Conservation (phyloP, 2,888 invertebrate genomes). For the Catocala sponsa region DNA sequence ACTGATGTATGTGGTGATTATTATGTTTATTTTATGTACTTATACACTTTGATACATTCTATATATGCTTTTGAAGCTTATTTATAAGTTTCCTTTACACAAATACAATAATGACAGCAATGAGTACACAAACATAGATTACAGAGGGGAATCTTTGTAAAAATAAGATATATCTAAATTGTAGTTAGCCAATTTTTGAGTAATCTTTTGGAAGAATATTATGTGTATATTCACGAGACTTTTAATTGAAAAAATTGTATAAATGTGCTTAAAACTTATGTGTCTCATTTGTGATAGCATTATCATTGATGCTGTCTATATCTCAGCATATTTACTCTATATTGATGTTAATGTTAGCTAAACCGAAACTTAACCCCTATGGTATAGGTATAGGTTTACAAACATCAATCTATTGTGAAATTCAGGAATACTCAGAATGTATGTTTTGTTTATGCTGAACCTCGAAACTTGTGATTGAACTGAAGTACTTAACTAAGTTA, state of each 20-base stretch:
- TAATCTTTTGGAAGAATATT: constrained; percentile 67
- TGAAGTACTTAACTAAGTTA: constrained; percentile 75
- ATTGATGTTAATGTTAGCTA: constrained; percentile 11
- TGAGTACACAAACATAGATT: constrained; percentile 24
- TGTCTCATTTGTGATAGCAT: constrained; percentile 37
- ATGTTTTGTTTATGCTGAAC: constrained; percentile 46
- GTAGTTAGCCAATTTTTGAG: constrained; percentile 82
- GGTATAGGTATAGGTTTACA: neutral
- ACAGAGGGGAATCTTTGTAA: constrained; percentile 33
- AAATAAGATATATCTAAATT: constrained; percentile 57
- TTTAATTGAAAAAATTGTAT: constrained; percentile 36
- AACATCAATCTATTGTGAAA: constrained; percentile 18
- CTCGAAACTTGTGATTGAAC: constrained; percentile 70
- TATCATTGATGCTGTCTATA: constrained; percentile 26
- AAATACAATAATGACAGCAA: constrained; percentile 23
- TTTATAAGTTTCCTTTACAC: constrained; percentile 42
- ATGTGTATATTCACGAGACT: constrained; percentile 62
- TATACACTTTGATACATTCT: constrained; percentile 53
- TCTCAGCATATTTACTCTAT: constrained; percentile 14
- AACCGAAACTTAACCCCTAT: constrained; percentile 5
- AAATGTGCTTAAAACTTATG: constrained; percentile 40
- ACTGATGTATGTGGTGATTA: constrained; percentile 57
- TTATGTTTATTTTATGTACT: constrained; percentile 52
- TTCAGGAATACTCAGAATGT: constrained; percentile 54
- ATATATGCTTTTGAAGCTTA: constrained; percentile 49